phyloP scores from a whole-genome alignment of 2,888 invertebrate species.

The Athalia rosae region DNA sequence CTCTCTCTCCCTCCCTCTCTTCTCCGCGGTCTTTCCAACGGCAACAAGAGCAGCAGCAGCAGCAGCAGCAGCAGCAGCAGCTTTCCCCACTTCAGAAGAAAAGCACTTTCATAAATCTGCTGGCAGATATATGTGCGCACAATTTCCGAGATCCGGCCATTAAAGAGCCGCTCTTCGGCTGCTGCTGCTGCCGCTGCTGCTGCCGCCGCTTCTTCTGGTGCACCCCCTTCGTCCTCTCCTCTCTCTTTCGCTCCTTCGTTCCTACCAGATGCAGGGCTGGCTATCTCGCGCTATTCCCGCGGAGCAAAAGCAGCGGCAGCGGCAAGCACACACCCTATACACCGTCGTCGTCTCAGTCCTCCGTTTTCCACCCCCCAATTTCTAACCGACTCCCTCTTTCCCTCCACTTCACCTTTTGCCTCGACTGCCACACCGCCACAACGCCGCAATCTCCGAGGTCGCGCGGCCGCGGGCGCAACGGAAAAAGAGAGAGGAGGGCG shows the following conservation, averaged over 20 bases:
- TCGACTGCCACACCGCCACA: not conserved
- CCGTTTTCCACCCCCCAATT: constrained; percentile 36
- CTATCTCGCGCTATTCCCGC: too few species aligned
- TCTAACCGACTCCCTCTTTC: constrained; percentile 26
- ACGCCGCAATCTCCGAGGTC: not conserved
- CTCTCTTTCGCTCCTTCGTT: constrained; percentile 41
- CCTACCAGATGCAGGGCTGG: too few species aligned
- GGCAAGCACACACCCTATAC: not conserved
- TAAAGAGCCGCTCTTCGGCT: constrained; percentile 78
- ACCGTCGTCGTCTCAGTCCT: too few species aligned
- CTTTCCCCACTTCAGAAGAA: constrained; percentile 76
- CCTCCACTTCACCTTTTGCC: constrained; percentile 49
- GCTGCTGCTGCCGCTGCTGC: constrained; percentile 37
- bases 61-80: constrained; percentile 63
- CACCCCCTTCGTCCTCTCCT: constrained; percentile 45
- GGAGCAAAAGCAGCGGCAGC: not conserved
- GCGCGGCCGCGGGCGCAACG: not conserved
- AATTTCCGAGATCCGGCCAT: constrained; percentile 94
- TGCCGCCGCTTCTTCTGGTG: too few species aligned
- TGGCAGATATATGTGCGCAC: constrained; percentile 92
- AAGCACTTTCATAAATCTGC: constrained; percentile 93
- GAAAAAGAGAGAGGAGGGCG: not conserved
- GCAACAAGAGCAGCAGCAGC: constrained; percentile 62
- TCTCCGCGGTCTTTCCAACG: constrained; percentile 41
- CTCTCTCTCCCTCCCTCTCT: too few species aligned